phyloP scores from a whole-genome alignment of 2,797 vertebrate species.

The Pangasius sanitwongsei region DNA sequence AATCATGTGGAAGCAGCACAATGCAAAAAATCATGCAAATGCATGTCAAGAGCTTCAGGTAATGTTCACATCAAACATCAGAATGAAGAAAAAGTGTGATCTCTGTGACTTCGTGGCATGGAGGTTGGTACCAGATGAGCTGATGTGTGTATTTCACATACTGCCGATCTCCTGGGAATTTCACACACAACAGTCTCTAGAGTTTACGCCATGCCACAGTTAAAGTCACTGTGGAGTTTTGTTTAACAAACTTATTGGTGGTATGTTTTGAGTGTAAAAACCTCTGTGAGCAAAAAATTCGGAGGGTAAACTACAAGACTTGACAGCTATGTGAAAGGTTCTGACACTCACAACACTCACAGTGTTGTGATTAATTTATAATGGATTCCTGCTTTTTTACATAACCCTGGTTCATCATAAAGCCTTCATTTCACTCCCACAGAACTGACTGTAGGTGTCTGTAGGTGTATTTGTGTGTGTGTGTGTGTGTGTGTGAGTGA shows the following conservation, averaged over 20 bases:
- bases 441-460: background rate
- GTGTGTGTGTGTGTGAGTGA: background rate
- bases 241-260: background rate
- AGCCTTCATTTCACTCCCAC: background rate
- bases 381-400: background rate
- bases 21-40: no score
- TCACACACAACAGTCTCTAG: no score
- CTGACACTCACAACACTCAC: background rate
- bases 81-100: no score
- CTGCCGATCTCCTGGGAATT: no score
- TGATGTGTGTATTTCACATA: no score
- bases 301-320: background rate
- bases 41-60: no score
- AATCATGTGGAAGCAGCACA: no score
- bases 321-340: background rate
- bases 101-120: no score
- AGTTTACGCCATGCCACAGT: no score
- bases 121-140: no score
- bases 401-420: background rate
- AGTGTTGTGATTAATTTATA: conserved; percentile 1
- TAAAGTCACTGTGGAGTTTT: background rate
- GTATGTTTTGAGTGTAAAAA: background rate
- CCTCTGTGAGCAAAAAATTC: background rate
- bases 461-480: background rate
- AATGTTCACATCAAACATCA: no score